These are phyloP conservation scores for Taenioides sp. DNA, from an alignment of 2,797 vertebrate species.

Conservation along the genomic window DNA sequence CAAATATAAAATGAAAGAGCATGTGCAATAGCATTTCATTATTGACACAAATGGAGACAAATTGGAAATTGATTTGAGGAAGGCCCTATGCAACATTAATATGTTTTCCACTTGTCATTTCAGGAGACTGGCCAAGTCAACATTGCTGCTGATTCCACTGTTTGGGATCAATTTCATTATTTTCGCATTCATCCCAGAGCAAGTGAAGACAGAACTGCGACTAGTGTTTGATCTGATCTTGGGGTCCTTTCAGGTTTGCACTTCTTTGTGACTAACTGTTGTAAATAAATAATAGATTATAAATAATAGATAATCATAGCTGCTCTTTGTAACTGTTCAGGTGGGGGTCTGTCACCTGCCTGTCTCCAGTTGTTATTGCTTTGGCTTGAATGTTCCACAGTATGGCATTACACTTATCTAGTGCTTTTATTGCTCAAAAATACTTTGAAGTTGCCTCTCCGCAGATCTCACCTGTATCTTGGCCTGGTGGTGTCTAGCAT, in stretches of 20 bases:
- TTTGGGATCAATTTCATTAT: conserved; percentile 95
- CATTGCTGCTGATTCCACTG: conserved; percentile 92
- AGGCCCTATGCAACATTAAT: conserved; percentile 20
- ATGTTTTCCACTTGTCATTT: conserved; percentile 34
- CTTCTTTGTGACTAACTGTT: background rate
- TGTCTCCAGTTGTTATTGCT: background rate
- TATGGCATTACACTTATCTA: background rate
- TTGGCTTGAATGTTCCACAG: background rate
- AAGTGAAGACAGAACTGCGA: conserved; percentile 85
- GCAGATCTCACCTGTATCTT: background rate
- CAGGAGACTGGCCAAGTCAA: conserved; percentile 96
- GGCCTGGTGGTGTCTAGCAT: no score
- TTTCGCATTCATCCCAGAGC: conserved; percentile 93
- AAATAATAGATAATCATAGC: background rate
- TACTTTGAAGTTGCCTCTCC: background rate
- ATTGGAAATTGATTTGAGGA: conserved; percentile 33
- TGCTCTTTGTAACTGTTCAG: no score
- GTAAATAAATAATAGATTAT: background rate
- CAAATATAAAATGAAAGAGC: conserved; percentile 49
- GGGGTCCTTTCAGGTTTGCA: conserved; percentile 93
- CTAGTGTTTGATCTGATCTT: conserved; percentile 91
- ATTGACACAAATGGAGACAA: conserved; percentile 36
- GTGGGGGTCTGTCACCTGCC: background rate
- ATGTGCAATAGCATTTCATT: conserved; percentile 36
- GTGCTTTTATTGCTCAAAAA: background rate